Percentiles rank a stretch among this genome's conserved stretches.
phyloP scores from a whole-genome alignment of 2,888 invertebrate genomes.

The Balanococcus diminutus region DNA sequence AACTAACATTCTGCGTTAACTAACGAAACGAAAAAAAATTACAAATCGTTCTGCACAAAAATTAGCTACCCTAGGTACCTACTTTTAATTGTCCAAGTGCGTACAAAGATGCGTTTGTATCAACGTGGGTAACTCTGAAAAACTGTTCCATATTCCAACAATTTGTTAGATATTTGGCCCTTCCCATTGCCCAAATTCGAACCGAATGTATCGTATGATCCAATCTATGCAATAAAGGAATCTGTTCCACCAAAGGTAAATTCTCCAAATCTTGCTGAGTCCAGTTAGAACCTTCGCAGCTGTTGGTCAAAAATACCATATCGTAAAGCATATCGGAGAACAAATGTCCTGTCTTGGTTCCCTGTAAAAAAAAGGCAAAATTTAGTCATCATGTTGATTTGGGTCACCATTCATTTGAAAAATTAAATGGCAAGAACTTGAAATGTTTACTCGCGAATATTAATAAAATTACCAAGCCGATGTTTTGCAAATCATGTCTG shows the following conservation, averaged over 20 bases:
- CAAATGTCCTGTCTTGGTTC: slow-evolving; percentile 67
- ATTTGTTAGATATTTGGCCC: slow-evolving; percentile 74
- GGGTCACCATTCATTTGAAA: too few relatives aligned
- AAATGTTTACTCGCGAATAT: too few relatives aligned
- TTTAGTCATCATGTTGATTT: too few relatives aligned
- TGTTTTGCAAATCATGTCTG: slow-evolving; percentile 57
- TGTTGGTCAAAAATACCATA: slow-evolving; percentile 74
- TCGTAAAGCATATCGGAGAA: slow-evolving; percentile 73
- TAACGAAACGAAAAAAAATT: slow-evolving; percentile 59
- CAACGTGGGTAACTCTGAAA: slow-evolving; percentile 65
- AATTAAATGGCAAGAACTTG: too few relatives aligned
- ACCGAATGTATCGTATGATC: slow-evolving; percentile 71
- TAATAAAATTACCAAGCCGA: slow-evolving; percentile 57
- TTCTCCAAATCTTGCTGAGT: slow-evolving; percentile 67
- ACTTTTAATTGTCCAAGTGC: slow-evolving; percentile 62
- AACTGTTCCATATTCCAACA: slow-evolving; percentile 78
- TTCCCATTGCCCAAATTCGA: slow-evolving; percentile 76
- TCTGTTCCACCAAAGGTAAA: slow-evolving; percentile 81
- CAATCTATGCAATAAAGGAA: slow-evolving; percentile 75
- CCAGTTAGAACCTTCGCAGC: slow-evolving; percentile 77
- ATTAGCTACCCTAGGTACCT: neutral
- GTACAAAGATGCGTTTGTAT: slow-evolving; percentile 61
- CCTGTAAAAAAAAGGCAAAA: slow-evolving; percentile 60
- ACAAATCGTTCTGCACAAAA: neutral
- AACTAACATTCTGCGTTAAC: slow-evolving; percentile 62